phyloP scores from a whole-genome alignment of 2,888 invertebrate species.

The Hemicrepidius hirtus region DNA sequence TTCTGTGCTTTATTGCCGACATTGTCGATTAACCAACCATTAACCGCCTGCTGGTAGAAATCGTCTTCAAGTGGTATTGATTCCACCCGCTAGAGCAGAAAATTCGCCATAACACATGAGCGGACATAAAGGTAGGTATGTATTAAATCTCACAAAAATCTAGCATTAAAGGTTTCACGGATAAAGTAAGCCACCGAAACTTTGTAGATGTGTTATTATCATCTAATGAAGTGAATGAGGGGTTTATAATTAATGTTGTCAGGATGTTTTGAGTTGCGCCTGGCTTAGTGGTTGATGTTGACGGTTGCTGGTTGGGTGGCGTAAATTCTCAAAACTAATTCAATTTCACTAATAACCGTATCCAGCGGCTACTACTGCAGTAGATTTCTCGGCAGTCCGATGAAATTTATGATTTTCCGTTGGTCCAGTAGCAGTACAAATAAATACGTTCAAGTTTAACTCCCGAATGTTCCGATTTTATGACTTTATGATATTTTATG shows the following conservation, averaged over 20 bases:
- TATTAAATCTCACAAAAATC: slow-evolving; percentile 18
- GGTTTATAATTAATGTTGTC: slow-evolving; percentile 36
- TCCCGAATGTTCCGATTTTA: slow-evolving; percentile 33
- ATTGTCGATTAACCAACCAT: slow-evolving; percentile 22
- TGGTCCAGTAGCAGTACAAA: slow-evolving; percentile 11
- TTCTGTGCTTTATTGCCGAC: slow-evolving; percentile 15
- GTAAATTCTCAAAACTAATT: slow-evolving; percentile 49
- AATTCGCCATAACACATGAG: slow-evolving; percentile 21
- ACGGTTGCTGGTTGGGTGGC: slow-evolving; percentile 19
- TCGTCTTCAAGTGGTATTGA: slow-evolving; percentile 37
- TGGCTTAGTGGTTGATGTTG: slow-evolving; percentile 29
- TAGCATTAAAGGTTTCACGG: not conserved
- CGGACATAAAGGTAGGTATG: slow-evolving; percentile 25
- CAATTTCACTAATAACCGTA: slow-evolving; percentile 47
- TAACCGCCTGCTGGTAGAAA: slow-evolving; percentile 28
- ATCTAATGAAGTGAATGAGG: slow-evolving; percentile 7
- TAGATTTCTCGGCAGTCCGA: slow-evolving; percentile 45
- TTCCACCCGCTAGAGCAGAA: slow-evolving; percentile 32
- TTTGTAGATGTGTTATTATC: slow-evolving; percentile 14
- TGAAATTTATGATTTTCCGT: slow-evolving; percentile 38
- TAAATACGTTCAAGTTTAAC: slow-evolving; percentile 18
- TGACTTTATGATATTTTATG: slow-evolving; percentile 40
- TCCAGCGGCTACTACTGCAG: slow-evolving; percentile 42
- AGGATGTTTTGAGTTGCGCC: slow-evolving; percentile 22
- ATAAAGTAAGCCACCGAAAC: not conserved